These are phyloP conservation scores for Mus minutoides DNA, from an alignment of 2,797 vertebrate genomes.

Conservation along the genomic window DNA sequence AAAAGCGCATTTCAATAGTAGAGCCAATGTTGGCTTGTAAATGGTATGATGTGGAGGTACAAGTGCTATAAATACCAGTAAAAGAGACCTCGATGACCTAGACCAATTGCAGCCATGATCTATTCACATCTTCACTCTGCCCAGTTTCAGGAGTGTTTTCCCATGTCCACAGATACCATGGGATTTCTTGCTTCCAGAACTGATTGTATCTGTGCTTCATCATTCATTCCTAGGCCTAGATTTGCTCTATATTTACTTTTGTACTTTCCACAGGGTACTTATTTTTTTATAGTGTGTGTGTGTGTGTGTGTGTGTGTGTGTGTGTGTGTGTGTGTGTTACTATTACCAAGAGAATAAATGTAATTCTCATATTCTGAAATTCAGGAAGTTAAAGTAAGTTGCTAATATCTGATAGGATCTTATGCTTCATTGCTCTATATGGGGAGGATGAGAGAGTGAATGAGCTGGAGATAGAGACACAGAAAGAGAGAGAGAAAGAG, in stretches of 20 bases:
- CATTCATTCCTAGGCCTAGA: neutral
- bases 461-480: neutral
- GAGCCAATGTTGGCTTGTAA: neutral
- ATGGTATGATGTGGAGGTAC: neutral
- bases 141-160: accelerated
- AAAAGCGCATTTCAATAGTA: neutral
- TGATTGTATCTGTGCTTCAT: neutral
- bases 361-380: neutral
- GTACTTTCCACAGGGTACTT: neutral
- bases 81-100: neutral
- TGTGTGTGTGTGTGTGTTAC: neutral
- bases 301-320: no score
- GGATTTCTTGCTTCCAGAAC: neutral
- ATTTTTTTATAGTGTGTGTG: neutral
- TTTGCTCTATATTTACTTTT: no score
- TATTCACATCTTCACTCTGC: accelerated
- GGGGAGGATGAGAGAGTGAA: no score
- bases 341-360: neutral
- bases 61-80: neutral
- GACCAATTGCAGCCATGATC: accelerated
- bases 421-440: neutral
- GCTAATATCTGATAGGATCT: neutral
- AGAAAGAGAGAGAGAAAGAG: no score
- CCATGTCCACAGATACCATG: neutral
- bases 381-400: neutral